Conservation (phyloP, 1,140 invertebrate species). For the Halesus radiatus region DNA sequence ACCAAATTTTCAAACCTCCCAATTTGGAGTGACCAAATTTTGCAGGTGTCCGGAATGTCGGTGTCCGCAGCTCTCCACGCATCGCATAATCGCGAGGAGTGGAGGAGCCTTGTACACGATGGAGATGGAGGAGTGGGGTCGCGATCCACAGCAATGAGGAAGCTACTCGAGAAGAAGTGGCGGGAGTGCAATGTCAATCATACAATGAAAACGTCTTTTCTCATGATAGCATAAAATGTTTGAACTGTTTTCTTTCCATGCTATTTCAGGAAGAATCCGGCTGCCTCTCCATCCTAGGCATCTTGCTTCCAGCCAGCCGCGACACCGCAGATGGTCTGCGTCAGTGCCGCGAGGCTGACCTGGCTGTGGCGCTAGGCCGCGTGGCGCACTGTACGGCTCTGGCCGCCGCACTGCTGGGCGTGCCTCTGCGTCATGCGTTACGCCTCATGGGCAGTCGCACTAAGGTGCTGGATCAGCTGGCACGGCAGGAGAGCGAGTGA, state of each 20-base stretch:
- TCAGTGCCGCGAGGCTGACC: conserved; percentile 57
- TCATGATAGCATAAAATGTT: too few species aligned
- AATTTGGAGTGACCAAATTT: too few species aligned
- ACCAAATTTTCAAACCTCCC: too few species aligned
- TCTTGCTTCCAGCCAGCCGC: conserved; percentile 63
- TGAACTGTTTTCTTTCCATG: background rate
- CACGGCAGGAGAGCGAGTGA: conserved; percentile 59
- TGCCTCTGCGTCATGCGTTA: conserved; percentile 65
- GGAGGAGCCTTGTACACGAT: too few species aligned
- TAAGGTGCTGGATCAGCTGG: conserved; percentile 64
- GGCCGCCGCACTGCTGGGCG: conserved; percentile 61
- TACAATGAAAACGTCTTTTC: too few species aligned
- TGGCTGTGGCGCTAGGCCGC: conserved; percentile 63
- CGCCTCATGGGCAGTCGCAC: conserved; percentile 63
- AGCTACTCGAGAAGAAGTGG: too few species aligned
- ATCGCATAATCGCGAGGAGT: too few species aligned
- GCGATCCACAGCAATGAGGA: too few species aligned
- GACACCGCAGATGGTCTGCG: conserved; percentile 60
- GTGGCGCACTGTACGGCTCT: conserved; percentile 63
- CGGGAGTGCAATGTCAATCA: too few species aligned
- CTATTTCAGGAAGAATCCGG: conserved; percentile 46
- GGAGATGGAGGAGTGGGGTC: too few species aligned
- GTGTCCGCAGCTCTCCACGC: too few species aligned
- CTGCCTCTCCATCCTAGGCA: conserved; percentile 52
- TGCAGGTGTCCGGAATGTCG: too few species aligned